Percentiles rank a stretch among this genome's conserved stretches.
Conservation (phyloP, 2,888 invertebrate species). For the Eupithecia vulgata region DNA sequence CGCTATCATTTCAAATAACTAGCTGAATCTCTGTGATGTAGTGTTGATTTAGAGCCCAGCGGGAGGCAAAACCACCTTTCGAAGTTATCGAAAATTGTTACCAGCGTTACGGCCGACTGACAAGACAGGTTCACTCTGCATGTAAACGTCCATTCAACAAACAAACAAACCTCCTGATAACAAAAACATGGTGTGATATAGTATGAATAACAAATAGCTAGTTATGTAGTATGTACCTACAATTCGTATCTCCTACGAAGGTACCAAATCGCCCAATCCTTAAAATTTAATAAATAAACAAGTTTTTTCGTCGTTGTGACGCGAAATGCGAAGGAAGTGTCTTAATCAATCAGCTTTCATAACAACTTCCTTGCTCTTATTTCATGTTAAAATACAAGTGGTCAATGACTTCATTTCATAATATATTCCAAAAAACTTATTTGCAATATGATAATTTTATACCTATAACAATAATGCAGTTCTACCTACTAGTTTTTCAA, state of each 20-base stretch:
- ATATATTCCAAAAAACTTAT: background rate
- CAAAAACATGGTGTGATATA: slow-evolving; percentile 1
- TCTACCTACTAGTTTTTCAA: background rate
- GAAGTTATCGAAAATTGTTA: background rate
- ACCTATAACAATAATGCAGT: background rate
- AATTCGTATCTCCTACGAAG: background rate
- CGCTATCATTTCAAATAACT: slow-evolving; percentile 24
- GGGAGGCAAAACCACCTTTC: slow-evolving; percentile 21
- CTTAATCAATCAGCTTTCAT: slow-evolving; percentile 19
- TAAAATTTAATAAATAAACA: slow-evolving; percentile 32
- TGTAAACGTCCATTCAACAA: slow-evolving; percentile 7
- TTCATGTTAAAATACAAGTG: slow-evolving; percentile 7
- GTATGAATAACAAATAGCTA: slow-evolving; percentile 1
- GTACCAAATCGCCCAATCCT: background rate
- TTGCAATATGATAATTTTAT: background rate
- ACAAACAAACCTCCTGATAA: slow-evolving; percentile 1
- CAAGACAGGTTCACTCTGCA: background rate
- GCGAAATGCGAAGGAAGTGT: slow-evolving; percentile 26
- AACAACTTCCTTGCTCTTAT: background rate
- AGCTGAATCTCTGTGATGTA: slow-evolving; percentile 54
- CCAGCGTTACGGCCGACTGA: background rate
- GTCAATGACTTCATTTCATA: slow-evolving; percentile 6
- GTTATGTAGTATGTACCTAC: background rate
- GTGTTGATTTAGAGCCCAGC: slow-evolving; percentile 15
- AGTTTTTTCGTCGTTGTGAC: slow-evolving; percentile 27